phyloP scores from a whole-genome alignment of 2,888 invertebrate species.

The Trypoxylon attenuatum region DNA sequence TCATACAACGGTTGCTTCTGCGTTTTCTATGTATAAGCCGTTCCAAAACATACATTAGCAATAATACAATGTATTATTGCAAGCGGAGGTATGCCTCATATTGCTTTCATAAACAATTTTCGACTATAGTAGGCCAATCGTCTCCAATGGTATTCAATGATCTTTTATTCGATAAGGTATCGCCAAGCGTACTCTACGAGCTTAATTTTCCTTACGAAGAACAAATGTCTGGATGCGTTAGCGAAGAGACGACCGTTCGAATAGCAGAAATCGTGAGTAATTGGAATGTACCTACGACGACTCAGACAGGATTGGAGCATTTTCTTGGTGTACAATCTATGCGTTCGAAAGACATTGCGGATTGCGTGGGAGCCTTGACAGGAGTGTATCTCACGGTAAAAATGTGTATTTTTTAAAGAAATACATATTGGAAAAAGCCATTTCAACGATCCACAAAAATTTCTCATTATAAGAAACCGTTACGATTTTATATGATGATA shows the following conservation, averaged over 20 bases:
- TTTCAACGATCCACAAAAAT: no score
- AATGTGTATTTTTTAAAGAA: no score
- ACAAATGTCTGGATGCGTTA: constrained; percentile 71
- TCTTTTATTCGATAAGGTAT: constrained; percentile 67
- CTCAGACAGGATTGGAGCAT: constrained; percentile 74
- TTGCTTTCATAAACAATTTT: not conserved
- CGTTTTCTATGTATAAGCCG: constrained; percentile 79
- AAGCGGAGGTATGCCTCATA: constrained; percentile 47
- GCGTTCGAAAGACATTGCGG: constrained; percentile 84
- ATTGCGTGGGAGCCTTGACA: constrained; percentile 90
- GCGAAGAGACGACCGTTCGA: constrained; percentile 58
- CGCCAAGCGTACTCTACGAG: constrained; percentile 75
- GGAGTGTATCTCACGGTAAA: constrained; percentile 83
- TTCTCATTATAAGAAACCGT: no score
- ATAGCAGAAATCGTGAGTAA: constrained; percentile 64
- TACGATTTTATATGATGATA: no score
- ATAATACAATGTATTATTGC: constrained; percentile 59
- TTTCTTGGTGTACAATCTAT: constrained; percentile 76
- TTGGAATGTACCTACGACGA: constrained; percentile 68
- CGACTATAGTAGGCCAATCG: no score
- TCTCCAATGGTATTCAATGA: no score
- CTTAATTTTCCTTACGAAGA: constrained; percentile 75
- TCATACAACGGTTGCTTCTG: constrained; percentile 88
- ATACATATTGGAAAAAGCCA: no score
- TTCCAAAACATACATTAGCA: constrained; percentile 5